phyloP scores from a whole-genome alignment of 64 coral and sea anemone genomes.

The Montipora cactus region DNA sequence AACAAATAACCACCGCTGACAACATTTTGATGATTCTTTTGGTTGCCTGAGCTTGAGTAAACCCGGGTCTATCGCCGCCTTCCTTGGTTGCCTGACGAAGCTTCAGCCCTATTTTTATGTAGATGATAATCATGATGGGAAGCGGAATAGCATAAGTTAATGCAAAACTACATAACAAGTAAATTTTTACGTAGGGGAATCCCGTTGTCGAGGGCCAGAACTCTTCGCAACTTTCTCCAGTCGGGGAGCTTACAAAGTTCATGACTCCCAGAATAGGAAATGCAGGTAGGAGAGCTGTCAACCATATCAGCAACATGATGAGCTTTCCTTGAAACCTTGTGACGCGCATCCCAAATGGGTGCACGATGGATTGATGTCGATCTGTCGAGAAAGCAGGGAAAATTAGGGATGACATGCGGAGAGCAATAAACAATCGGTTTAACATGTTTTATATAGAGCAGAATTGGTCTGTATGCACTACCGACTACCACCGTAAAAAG shows the following conservation, averaged over 20 bases:
- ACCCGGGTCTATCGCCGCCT: conserved; percentile 91
- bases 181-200: conserved; percentile 28
- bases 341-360: conserved; percentile 90
- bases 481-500: too few species aligned
- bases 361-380: conserved; percentile 92
- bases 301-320: conserved; percentile 87
- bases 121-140: conserved; percentile 85
- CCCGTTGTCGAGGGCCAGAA: conserved; percentile 61
- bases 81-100: conserved; percentile 87
- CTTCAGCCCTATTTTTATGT: conserved; percentile 89
- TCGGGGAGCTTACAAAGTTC: background rate
- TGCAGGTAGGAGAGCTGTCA: conserved; percentile 83
- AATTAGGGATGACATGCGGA: background rate
- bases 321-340: conserved; percentile 81
- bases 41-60: conserved; percentile 81
- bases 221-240: background rate
- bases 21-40: conserved; percentile 91
- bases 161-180: conserved; percentile 48
- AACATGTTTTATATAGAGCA: too few species aligned
- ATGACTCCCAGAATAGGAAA: conserved; percentile 88
- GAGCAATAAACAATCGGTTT: background rate
- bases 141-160: conserved; percentile 92
- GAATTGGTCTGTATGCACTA: too few species aligned
- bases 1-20: conserved; percentile 88
- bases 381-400: conserved; percentile 43